A percentile compares a stretch with the other conserved stretches of the same genome.
These are phyloP conservation scores for Tachina grossa DNA, from an alignment of 2,888 invertebrate species.

Conservation along the genomic window DNA sequence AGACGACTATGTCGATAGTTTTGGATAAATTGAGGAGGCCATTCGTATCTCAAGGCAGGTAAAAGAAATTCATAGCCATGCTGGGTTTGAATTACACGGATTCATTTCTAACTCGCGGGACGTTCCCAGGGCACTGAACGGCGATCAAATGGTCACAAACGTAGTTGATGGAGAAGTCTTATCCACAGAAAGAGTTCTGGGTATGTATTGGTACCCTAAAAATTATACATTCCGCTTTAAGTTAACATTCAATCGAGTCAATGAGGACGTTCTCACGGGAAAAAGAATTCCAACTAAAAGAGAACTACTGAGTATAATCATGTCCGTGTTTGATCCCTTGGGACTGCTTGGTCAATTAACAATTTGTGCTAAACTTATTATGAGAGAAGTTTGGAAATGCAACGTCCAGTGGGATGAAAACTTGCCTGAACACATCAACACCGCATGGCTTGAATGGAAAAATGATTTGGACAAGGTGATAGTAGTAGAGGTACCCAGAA, in stretches of 20 bases:
- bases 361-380: slow-evolving; percentile 24
- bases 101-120: too few species aligned
- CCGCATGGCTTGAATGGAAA: background rate
- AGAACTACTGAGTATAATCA: slow-evolving; percentile 34
- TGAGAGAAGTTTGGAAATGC: slow-evolving; percentile 42
- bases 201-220: too few species aligned
- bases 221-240: slow-evolving; percentile 4
- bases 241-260: background rate
- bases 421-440: slow-evolving; percentile 6
- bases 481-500: too few species aligned
- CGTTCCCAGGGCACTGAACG: too few species aligned
- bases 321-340: slow-evolving; percentile 50
- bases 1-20: slow-evolving; percentile 58
- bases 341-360: slow-evolving; percentile 20
- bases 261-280: background rate
- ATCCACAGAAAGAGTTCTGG: too few species aligned
- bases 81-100: too few species aligned
- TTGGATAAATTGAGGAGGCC: background rate
- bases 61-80: too few species aligned
- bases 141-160: too few species aligned
- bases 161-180: too few species aligned
- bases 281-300: slow-evolving; percentile 43
- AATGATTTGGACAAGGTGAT: too few species aligned
- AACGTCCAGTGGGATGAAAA: slow-evolving; percentile 29
- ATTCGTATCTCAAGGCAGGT: too few species aligned